Conservation (phyloP, 2,888 invertebrate genomes). For the Drosophila melanosoma region DNA sequence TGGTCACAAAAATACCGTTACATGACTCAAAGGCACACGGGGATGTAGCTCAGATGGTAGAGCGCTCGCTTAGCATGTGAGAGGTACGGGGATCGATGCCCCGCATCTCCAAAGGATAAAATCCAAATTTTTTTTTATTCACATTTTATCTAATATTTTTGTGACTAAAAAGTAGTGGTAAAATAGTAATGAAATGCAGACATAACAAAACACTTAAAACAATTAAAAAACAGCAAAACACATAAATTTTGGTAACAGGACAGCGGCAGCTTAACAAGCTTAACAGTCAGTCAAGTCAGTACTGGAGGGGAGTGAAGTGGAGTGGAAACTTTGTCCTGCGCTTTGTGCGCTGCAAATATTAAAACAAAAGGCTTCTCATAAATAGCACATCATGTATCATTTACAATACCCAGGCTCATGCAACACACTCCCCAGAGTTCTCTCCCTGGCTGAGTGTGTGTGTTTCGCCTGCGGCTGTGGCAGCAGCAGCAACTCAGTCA, state of each 20-base stretch:
- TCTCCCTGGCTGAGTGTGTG: constrained; percentile 4
- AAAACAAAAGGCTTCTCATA: constrained; percentile 83
- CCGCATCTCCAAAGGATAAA: constrained; percentile 81
- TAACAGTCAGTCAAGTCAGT: constrained; percentile 28
- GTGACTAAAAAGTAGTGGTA: neutral
- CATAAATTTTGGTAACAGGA: constrained; percentile 73
- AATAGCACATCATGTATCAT: constrained; percentile 84
- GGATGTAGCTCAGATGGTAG: constrained; percentile 85
- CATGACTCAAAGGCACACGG: constrained; percentile 46
- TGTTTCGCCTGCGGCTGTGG: constrained; percentile 46
- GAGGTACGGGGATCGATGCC: constrained; percentile 85
- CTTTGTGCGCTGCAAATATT: constrained; percentile 55
- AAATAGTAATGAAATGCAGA: constrained; percentile 10
- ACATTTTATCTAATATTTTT: constrained; percentile 1
- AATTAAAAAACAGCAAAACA: constrained; percentile 83
- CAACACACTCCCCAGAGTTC: constrained; percentile 27
- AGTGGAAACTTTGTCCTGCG: constrained; percentile 62
- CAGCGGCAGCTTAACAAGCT: constrained; percentile 67
- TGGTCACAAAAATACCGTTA: constrained; percentile 13
- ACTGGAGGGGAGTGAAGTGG: constrained; percentile 12
- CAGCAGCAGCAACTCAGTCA: constrained; percentile 29
- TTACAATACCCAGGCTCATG: constrained; percentile 59
- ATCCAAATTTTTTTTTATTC: constrained; percentile 22
- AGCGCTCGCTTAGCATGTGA: constrained; percentile 85
- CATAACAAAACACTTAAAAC: constrained; percentile 82